Conservation (phyloP, 2,888 invertebrate genomes). For the Furcula furcula region DNA sequence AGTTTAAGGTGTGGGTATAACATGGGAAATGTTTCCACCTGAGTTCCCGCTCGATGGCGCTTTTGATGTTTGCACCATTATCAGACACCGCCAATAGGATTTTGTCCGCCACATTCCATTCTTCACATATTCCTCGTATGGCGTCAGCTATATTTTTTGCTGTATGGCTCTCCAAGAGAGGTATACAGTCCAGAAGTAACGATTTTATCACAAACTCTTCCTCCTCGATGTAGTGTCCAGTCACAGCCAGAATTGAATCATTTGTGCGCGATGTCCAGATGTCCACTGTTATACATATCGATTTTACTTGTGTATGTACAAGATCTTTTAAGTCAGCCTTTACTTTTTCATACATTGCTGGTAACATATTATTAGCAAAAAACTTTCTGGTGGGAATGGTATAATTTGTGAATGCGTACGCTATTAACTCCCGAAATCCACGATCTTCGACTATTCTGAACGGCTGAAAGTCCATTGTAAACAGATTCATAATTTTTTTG, state of each 20-base stretch:
- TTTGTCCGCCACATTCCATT: neutral
- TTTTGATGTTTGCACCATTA: constrained; percentile 1
- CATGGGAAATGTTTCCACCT: constrained; percentile 20
- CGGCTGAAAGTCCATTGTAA: constrained; percentile 2
- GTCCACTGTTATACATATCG: constrained; percentile 1
- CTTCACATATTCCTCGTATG: neutral
- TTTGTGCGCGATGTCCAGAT: constrained; percentile 1
- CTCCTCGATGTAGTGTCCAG: constrained; percentile 2
- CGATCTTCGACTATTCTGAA: constrained; percentile 1
- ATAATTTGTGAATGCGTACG: constrained; percentile 1
- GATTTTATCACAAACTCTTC: neutral
- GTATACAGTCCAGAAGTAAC: neutral
- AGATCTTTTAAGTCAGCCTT: no score
- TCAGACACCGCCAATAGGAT: neutral
- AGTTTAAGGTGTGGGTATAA: constrained; percentile 17
- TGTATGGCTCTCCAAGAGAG: constrained; percentile 1
- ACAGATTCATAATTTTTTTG: neutral
- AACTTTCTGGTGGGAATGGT: neutral
- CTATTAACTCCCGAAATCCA: neutral
- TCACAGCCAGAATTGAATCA: neutral
- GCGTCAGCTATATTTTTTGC: neutral
- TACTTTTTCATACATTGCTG: constrained; percentile 4
- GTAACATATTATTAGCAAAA: constrained; percentile 3
- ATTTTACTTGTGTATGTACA: neutral
- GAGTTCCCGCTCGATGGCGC: constrained; percentile 1